These are phyloP conservation scores for Acronicta aceris DNA, from an alignment of 2,888 invertebrate species.

Conservation along the genomic window DNA sequence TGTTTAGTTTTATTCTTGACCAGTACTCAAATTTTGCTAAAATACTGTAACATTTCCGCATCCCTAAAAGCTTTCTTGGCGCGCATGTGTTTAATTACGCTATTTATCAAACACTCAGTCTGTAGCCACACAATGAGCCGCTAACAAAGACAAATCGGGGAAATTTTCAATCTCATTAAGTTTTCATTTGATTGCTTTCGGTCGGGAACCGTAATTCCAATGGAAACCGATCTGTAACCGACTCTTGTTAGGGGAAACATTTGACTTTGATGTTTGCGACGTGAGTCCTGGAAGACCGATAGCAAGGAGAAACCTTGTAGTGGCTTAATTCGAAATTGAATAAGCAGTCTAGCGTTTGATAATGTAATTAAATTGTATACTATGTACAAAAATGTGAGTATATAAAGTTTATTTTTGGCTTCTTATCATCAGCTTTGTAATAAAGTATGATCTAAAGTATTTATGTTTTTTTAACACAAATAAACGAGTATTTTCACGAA, in stretches of 20 bases:
- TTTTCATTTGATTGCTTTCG: slow-evolving; percentile 63
- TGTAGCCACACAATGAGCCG: slow-evolving; percentile 43
- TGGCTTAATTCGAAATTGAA: slow-evolving; percentile 15
- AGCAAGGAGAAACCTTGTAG: slow-evolving; percentile 13
- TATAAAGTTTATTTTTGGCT: too few relatives aligned
- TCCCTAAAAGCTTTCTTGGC: slow-evolving; percentile 23
- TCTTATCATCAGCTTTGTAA: too few relatives aligned
- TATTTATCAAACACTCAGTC: slow-evolving; percentile 55
- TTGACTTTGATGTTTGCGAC: slow-evolving; percentile 45
- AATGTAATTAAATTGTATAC: neutral
- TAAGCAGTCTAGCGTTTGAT: slow-evolving; percentile 6
- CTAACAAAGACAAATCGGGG: slow-evolving; percentile 66
- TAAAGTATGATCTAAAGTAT: too few relatives aligned
- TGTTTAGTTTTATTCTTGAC: slow-evolving; percentile 9
- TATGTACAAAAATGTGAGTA: too few relatives aligned
- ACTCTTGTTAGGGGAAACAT: slow-evolving; percentile 44
- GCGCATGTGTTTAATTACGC: slow-evolving; percentile 40
- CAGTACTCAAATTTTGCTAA: slow-evolving; percentile 16
- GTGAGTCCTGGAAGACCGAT: slow-evolving; percentile 20
- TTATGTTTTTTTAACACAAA: too few relatives aligned
- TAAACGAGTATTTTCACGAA: too few relatives aligned
- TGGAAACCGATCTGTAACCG: slow-evolving; percentile 55
- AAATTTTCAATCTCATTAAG: slow-evolving; percentile 67
- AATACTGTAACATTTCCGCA: slow-evolving; percentile 5
- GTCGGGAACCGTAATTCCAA: slow-evolving; percentile 44